Percentiles rank a stretch among this genome's conserved stretches.
Conservation (phyloP, 1,140 invertebrate species). For the Drosophila micromelanica region DNA sequence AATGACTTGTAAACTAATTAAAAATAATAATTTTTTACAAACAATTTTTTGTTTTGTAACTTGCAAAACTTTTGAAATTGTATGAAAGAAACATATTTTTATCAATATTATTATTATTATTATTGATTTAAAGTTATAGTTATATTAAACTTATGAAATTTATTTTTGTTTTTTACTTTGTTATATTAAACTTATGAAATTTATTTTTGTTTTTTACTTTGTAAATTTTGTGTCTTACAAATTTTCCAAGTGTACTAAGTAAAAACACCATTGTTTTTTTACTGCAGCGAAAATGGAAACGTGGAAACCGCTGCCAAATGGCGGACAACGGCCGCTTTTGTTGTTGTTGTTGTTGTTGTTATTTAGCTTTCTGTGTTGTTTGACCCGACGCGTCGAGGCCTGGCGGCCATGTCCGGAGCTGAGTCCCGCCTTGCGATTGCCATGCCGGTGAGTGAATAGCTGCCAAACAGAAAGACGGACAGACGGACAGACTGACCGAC, state of each 20-base stretch:
- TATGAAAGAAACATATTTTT: no score
- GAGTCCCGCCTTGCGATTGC: constrained; percentile 79
- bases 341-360: constrained; percentile 54
- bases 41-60: no score
- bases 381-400: constrained; percentile 58
- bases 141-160: no score
- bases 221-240: no score
- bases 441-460: constrained; percentile 79
- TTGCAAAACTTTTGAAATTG: no score
- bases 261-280: constrained; percentile 37
- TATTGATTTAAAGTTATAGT: no score
- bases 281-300: constrained; percentile 67
- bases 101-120: no score
- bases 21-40: no score
- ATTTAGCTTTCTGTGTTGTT: constrained; percentile 50
- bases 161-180: no score
- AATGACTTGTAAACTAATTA: no score
- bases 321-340: constrained; percentile 27
- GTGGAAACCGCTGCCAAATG: constrained; percentile 38
- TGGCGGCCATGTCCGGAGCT: constrained; percentile 84
- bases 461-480: background rate
- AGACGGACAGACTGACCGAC: background rate
- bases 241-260: background rate
- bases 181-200: no score
- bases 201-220: no score